These are phyloP conservation scores for Aphyosemion australe DNA, from an alignment of 2,113 vertebrate species.

Conservation along the genomic window DNA sequence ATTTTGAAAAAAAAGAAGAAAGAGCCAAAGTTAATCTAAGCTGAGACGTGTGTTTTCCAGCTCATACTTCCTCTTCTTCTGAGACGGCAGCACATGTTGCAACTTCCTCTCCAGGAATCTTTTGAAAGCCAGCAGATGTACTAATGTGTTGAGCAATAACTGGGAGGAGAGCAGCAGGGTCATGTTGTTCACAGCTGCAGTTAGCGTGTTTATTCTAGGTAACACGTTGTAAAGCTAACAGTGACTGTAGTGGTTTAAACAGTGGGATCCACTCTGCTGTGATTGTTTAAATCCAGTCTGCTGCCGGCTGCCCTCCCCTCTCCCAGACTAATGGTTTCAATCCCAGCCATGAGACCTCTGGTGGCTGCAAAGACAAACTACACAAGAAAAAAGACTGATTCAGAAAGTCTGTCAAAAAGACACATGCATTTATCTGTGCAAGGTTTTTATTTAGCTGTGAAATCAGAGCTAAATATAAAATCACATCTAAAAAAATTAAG, in stretches of 20 bases:
- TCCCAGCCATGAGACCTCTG: constrained; percentile 32
- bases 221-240: background rate
- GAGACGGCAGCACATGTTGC: constrained; percentile 49
- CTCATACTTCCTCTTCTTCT: constrained; percentile 51
- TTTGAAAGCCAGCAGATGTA: constrained; percentile 49
- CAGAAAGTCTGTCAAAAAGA: too few species aligned
- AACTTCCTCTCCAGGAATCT: constrained; percentile 56
- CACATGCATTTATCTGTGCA: too few species aligned
- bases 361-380: constrained; percentile 19
- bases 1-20: constrained; percentile 8
- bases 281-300: background rate
- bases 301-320: background rate
- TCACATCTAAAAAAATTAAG: too few species aligned
- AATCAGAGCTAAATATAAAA: too few species aligned
- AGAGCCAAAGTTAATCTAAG: background rate
- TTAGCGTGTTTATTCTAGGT: background rate
- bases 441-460: too few species aligned
- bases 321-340: background rate
- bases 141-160: constrained; percentile 53
- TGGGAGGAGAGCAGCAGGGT: constrained; percentile 44
- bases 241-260: too few species aligned
- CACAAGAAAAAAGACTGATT: background rate
- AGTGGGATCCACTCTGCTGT: background rate
- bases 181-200: background rate
- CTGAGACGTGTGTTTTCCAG: constrained; percentile 4